Percentiles rank a stretch among this genome's conserved stretches.
Evolutionary conservation across 2,888 invertebrate species (phyloP).

Genomic region (Netelia fuscicornis): DNA sequence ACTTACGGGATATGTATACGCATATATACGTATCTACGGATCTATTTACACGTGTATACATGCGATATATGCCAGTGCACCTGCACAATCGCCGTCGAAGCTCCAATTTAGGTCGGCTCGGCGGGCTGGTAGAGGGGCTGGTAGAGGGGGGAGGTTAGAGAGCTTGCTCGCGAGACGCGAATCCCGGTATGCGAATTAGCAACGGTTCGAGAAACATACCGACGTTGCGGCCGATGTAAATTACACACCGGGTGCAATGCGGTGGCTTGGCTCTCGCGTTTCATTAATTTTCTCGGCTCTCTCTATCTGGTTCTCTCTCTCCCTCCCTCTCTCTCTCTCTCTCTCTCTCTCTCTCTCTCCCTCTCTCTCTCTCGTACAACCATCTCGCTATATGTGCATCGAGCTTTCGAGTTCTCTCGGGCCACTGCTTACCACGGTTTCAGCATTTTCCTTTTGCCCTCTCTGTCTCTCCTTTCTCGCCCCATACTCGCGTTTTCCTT

Average conservation of each 20-base stretch:
- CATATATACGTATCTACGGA: neutral
- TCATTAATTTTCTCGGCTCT: constrained; percentile 72
- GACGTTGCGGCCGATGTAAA: constrained; percentile 74
- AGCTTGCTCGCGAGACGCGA: constrained; percentile 60
- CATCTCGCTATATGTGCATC: constrained; percentile 6
- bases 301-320: constrained; percentile 5
- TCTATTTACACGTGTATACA: neutral
- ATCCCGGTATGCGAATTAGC: constrained; percentile 68
- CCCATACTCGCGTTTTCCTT: neutral
- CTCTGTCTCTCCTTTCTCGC: neutral
- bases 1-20: constrained; percentile 10
- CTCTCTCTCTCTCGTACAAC: neutral
- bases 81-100: constrained; percentile 54
- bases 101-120: constrained; percentile 54
- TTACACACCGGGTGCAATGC: constrained; percentile 73
- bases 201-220: constrained; percentile 67
- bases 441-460: constrained; percentile 14
- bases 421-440: constrained; percentile 36
- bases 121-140: constrained; percentile 1
- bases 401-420: constrained; percentile 25
- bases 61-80: constrained; percentile 16
- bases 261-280: constrained; percentile 73
- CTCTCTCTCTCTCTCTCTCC: neutral
- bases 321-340: neutral
- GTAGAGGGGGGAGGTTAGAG: constrained; percentile 4